Evolutionary conservation across 1,140 invertebrate species (phyloP).

Genomic region (Polypedilum pembai): DNA sequence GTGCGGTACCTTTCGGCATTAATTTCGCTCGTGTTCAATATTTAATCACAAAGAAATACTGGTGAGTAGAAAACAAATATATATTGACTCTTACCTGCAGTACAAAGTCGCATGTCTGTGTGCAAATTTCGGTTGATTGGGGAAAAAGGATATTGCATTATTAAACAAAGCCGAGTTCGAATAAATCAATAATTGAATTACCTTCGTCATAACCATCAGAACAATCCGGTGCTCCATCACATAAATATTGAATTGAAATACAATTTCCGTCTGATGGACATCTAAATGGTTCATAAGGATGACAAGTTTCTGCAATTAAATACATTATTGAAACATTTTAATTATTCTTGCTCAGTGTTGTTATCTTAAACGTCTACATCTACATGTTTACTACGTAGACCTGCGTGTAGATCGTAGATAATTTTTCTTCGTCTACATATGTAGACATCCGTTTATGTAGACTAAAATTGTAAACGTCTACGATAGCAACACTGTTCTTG

Average conservation of each 20-base stretch:
- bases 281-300: constrained; percentile 89
- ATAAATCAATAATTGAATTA: not conserved
- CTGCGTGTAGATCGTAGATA: too few relatives aligned
- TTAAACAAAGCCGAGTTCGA: not conserved
- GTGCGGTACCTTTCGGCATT: too few relatives aligned
- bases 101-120: constrained; percentile 82
- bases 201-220: constrained; percentile 76
- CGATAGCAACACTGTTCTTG: too few relatives aligned
- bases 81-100: constrained; percentile 62
- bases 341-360: too few relatives aligned
- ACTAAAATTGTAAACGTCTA: too few relatives aligned
- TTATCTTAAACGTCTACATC: too few relatives aligned
- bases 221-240: constrained; percentile 90
- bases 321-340: too few relatives aligned
- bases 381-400: too few relatives aligned
- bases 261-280: constrained; percentile 86
- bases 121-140: constrained; percentile 47
- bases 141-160: not conserved
- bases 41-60: too few relatives aligned
- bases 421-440: too few relatives aligned
- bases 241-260: constrained; percentile 91
- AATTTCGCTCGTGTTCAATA: too few relatives aligned
- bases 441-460: too few relatives aligned
- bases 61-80: not conserved
- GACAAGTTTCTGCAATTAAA: constrained; percentile 57